Evolutionary conservation across 1,140 invertebrate genomes (phyloP), one percentile per base, ranked within the genome.

Genomic region (Mycetomoellerius zeteki): DNA sequence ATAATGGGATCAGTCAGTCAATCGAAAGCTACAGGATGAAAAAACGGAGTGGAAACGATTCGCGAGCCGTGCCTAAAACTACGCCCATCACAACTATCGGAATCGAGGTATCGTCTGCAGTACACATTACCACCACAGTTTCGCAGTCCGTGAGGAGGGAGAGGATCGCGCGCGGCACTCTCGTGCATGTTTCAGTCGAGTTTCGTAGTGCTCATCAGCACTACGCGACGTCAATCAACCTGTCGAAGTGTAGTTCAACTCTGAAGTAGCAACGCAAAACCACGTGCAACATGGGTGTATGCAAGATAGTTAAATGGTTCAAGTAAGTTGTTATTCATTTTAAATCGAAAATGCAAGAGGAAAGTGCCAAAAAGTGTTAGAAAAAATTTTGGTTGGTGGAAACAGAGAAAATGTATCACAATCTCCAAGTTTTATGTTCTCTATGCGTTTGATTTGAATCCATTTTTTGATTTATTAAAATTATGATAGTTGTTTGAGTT

Each of bases 281-380:
- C 71, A 87, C 64, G 78, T 91, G 82, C 85, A 90, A 81, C 1
- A 93, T 94, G 91, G 93, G 93, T n/a, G 92, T 94, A 65, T 92
- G 91, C 86, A 90, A 92, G 47, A 90, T 94, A 64, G 91, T 93
- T 50, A 94, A 92, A 62, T 94, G 93, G 93, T 88, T 94, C 16
- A 89, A 93, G 93, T 94, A 91, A 94, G 93, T 93, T 12, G n/a
- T 43, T 12, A 37, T 47, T 69, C 14, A 27, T 37, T 60, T 16
- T 77, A 27, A 30, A 37, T 19, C 27, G 10, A 56, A 56, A 33
- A 71, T 27, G 5, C 16, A 24, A 69, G 30, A 30, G 2, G 1
- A 54, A 24, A 69, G 8, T 43, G 6, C 16, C 4, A 47, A 47
- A 19, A 47, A 14, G 1, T 27, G 8, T 3, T 37, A 12, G 14